phyloP scores from a whole-genome alignment of 2,113 vertebrate species.

The Cinclus mexicanus region DNA sequence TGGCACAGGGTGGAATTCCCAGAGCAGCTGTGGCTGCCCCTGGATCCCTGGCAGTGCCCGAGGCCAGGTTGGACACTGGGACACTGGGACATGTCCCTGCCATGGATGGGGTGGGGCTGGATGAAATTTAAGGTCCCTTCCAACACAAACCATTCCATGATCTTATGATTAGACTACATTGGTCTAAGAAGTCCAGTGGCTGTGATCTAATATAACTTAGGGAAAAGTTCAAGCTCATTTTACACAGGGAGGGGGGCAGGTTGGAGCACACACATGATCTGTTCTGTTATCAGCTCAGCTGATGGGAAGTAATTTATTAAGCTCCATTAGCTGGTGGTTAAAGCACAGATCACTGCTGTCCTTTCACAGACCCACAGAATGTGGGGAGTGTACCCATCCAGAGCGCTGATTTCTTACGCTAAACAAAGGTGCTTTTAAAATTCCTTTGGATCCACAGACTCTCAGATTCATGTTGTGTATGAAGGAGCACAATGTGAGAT shows the following conservation, averaged over 20 bases:
- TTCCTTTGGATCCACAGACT: not conserved
- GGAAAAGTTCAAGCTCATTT: not conserved
- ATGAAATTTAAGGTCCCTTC: accelerated
- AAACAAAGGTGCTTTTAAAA: not conserved
- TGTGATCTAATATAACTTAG: not conserved
- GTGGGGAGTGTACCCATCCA: not conserved
- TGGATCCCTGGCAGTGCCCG: not conserved
- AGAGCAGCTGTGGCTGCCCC: not conserved
- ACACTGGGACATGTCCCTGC: not conserved
- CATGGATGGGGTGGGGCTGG: accelerated
- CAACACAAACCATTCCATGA: not conserved
- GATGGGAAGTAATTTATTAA: not conserved
- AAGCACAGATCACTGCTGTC: not conserved
- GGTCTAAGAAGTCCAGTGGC: not conserved
- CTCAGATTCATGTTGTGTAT: not conserved
- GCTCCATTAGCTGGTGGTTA: not conserved
- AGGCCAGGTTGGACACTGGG: not conserved
- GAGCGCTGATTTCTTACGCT: not conserved
- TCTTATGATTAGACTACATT: not conserved
- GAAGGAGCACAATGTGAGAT: not conserved
- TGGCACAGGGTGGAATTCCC: not conserved
- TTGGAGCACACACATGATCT: not conserved
- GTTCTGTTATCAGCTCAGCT: not conserved
- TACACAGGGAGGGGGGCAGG: accelerated
- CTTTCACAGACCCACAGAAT: not conserved